Evolutionary conservation across 1,140 invertebrate species (phyloP).

Genomic region (Prorops nasuta): DNA sequence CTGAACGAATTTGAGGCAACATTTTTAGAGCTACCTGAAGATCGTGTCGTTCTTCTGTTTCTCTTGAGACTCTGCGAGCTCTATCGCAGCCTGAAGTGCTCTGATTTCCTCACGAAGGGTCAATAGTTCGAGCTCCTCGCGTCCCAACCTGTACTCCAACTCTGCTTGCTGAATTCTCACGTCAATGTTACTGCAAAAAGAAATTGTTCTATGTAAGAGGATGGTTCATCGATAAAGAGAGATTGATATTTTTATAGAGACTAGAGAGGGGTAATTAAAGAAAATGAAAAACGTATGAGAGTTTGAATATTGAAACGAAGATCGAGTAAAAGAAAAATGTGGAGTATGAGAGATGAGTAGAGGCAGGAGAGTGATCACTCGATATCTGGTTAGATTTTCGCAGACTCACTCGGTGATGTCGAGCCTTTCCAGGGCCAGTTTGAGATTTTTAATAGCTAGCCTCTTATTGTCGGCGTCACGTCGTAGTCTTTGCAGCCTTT

Average conservation of each 20-base stretch:
- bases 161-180: conserved; percentile 87
- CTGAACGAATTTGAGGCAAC: no score
- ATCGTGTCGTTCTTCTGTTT: conserved; percentile 59
- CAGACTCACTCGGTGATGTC: conserved; percentile 77
- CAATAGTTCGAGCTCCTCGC: conserved; percentile 82
- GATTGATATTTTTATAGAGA: background rate
- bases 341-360: no score
- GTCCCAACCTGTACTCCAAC: conserved; percentile 80
- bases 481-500: conserved; percentile 64
- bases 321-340: no score
- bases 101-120: conserved; percentile 80
- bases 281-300: background rate
- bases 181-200: conserved; percentile 78
- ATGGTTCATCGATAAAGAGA: conserved; percentile 4
- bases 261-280: background rate
- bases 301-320: background rate
- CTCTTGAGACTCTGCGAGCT: conserved; percentile 64
- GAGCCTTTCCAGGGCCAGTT: conserved; percentile 70
- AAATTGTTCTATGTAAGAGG: conserved; percentile 11
- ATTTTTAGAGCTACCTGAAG: conserved; percentile 68
- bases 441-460: conserved; percentile 72
- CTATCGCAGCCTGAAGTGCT: conserved; percentile 74
- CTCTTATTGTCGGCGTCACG: conserved; percentile 71
- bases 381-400: no score
- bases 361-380: no score